Evolutionary conservation across 1,140 invertebrate species (phyloP).

Genomic region (Monomorium pharaonis): DNA sequence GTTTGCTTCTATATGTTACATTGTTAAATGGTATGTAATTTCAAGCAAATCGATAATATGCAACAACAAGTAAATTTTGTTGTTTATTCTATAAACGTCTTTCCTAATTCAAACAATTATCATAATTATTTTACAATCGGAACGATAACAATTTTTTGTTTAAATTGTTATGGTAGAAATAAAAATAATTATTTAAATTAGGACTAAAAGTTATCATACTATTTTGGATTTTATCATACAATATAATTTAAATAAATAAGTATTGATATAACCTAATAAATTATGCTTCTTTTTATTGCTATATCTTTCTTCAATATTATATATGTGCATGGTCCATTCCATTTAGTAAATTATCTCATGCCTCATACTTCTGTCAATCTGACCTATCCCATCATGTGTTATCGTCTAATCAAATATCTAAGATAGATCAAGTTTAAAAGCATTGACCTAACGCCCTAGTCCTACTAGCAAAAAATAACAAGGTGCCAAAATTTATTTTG

Average conservation of each 20-base stretch:
- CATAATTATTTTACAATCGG: background rate
- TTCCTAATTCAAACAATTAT: background rate
- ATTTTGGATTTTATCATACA: background rate
- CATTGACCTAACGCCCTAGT: constrained; percentile 20
- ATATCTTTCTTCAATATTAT: background rate
- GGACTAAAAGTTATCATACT: background rate
- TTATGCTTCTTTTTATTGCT: background rate
- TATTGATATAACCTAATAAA: background rate
- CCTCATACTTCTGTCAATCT: background rate
- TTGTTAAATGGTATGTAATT: constrained; percentile 27
- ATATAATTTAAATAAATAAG: background rate
- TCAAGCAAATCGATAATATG: constrained; percentile 60
- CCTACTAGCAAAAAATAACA: background rate
- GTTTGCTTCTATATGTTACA: constrained; percentile 10
- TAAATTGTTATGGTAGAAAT: background rate
- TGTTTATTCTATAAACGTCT: constrained; percentile 57
- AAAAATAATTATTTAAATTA: background rate
- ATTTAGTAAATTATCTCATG: background rate
- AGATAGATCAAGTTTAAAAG: constrained; percentile 32
- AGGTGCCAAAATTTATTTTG: constrained; percentile 7
- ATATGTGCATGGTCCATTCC: background rate
- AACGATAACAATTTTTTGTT: background rate
- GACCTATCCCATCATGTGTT: background rate
- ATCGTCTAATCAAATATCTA: constrained; percentile 21
- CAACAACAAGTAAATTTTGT: constrained; percentile 79